These are phyloP conservation scores for Corapipo altera DNA, from an alignment of 2,113 vertebrate species.

Conservation along the genomic window DNA sequence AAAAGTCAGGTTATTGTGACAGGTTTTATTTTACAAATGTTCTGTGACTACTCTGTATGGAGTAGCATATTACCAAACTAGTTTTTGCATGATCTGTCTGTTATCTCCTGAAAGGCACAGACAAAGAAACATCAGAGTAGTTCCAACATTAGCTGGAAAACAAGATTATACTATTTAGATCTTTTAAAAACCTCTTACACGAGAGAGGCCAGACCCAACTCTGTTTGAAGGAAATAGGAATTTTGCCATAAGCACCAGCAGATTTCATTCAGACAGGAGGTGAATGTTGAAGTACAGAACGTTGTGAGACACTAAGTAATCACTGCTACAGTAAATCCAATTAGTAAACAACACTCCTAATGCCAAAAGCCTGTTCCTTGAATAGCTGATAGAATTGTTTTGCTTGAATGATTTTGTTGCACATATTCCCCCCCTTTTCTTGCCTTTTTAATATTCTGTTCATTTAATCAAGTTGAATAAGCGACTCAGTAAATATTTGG, in stretches of 20 bases:
- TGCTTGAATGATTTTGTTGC: not conserved
- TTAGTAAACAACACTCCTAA: conserved; percentile 7
- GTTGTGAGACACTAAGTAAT: not conserved
- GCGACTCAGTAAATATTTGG: conserved; percentile 19
- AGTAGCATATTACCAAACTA: not conserved
- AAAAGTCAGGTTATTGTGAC: not conserved
- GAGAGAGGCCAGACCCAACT: not conserved
- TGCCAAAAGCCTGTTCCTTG: not conserved
- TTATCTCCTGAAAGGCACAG: not conserved
- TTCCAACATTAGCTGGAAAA: not conserved
- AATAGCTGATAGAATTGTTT: not conserved
- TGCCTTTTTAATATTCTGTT: conserved; percentile 23
- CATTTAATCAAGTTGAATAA: conserved; percentile 1
- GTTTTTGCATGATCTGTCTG: not conserved
- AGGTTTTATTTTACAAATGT: not conserved
- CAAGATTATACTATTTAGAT: not conserved
- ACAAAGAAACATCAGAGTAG: not conserved
- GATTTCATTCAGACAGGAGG: not conserved
- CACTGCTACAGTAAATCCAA: conserved; percentile 13
- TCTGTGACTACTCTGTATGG: not conserved
- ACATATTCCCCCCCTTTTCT: not conserved
- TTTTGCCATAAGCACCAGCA: not conserved
- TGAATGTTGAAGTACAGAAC: not conserved
- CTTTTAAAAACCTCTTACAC: not conserved
- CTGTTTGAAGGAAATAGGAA: not conserved